These are phyloP conservation scores for Molothrus aeneus DNA, from an alignment of 2,797 vertebrate species.

Conservation along the genomic window DNA sequence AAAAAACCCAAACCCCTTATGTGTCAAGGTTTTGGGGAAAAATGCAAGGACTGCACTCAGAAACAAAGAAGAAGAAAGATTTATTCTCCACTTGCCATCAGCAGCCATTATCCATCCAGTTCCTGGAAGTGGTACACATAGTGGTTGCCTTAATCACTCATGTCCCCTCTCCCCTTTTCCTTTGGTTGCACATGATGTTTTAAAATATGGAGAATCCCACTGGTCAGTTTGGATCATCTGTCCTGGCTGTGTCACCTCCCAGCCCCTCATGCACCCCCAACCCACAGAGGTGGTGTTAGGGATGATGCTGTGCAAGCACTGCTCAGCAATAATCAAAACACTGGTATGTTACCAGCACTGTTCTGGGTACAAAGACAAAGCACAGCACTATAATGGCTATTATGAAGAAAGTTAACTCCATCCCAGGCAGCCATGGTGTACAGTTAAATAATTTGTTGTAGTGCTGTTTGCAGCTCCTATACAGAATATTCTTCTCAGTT, in stretches of 20 bases:
- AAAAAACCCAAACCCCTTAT: rapidly evolving
- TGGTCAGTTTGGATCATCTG: neutral
- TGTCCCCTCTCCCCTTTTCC: neutral
- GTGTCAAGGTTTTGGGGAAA: neutral
- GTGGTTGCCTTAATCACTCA: neutral
- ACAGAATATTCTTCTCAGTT: neutral
- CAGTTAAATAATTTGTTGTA: neutral
- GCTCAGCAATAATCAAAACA: neutral
- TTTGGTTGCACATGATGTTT: neutral
- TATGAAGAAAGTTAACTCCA: neutral
- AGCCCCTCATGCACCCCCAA: rapidly evolving
- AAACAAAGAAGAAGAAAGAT: neutral
- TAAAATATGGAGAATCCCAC: neutral
- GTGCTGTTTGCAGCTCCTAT: neutral
- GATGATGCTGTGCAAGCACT: neutral
- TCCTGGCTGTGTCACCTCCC: neutral
- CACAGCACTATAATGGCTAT: neutral
- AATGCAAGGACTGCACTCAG: neutral
- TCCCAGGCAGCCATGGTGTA: neutral
- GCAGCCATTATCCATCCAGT: neutral
- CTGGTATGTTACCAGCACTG: neutral
- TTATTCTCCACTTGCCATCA: neutral
- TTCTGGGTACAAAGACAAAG: neutral
- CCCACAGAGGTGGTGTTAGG: neutral
- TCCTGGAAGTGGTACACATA: neutral